phyloP scores from a whole-genome alignment of 92 coral and sea anemone genomes.

The Epizoanthus scotinus region DNA sequence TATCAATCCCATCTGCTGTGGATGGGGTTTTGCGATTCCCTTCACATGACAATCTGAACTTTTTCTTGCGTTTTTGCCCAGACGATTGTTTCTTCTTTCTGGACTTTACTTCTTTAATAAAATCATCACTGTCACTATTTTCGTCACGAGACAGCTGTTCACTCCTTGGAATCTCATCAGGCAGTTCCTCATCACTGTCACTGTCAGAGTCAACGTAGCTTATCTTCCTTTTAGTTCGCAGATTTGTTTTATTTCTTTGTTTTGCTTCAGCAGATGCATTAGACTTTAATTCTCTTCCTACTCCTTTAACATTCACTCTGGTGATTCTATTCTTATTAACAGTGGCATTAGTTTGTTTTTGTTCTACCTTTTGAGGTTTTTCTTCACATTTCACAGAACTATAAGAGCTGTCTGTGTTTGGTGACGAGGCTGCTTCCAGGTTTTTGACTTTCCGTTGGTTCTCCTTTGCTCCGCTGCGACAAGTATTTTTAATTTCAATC shows the following conservation, averaged over 20 bases:
- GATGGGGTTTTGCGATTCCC: conserved; percentile 24
- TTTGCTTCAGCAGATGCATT: conserved; percentile 1
- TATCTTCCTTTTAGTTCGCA: conserved; percentile 62
- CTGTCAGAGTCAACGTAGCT: conserved; percentile 55
- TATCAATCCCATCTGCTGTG: conserved; percentile 58
- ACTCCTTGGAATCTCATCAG: conserved; percentile 39
- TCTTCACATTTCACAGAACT: background rate
- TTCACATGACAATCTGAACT: conserved; percentile 16
- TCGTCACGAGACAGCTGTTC: conserved; percentile 35
- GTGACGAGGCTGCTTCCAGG: background rate
- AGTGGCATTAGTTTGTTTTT: background rate
- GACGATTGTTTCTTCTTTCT: conserved; percentile 20
- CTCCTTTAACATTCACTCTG: background rate
- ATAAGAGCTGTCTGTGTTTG: background rate
- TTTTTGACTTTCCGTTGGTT: background rate
- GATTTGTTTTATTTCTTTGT: conserved; percentile 34
- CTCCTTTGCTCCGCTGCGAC: background rate
- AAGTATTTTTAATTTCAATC: background rate
- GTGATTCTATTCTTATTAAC: background rate
- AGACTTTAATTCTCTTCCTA: background rate
- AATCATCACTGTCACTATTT: conserved; percentile 58
- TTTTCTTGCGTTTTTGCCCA: background rate
- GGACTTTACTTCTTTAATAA: conserved; percentile 37
- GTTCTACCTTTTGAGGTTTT: background rate
- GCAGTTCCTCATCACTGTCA: conserved; percentile 40